Conservation (phyloP, 23 tunicate genomes). For the Styela plicata region DNA sequence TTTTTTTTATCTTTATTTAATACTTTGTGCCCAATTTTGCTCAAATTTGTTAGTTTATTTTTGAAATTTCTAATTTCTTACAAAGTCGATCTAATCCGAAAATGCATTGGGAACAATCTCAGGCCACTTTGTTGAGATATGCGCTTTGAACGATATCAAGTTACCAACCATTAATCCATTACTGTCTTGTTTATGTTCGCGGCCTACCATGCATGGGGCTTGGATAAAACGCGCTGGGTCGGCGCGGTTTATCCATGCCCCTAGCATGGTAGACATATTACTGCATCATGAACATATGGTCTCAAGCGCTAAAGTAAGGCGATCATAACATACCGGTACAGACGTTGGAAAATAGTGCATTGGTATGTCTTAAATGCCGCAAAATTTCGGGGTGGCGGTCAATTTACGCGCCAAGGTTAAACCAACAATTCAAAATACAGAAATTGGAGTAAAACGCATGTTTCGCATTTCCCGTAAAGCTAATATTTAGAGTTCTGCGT, state of each 20-base stretch:
- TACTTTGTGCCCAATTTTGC: too few relatives aligned
- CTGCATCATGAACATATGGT: too few relatives aligned
- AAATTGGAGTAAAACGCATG: background rate
- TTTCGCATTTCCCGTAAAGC: background rate
- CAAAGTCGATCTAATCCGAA: background rate
- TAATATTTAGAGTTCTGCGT: background rate
- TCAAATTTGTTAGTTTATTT: too few relatives aligned
- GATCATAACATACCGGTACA: background rate
- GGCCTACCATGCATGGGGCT: background rate
- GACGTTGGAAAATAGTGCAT: background rate
- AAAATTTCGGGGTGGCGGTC: background rate
- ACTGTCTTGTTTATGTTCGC: background rate
- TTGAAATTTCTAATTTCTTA: too few relatives aligned
- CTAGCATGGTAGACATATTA: too few relatives aligned
- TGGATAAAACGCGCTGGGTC: slow-evolving; percentile 1
- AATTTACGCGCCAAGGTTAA: background rate
- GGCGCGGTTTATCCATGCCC: too few relatives aligned
- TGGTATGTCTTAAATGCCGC: background rate
- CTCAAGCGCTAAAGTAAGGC: background rate
- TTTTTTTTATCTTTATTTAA: too few relatives aligned
- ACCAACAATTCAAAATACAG: background rate
- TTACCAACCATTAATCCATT: slow-evolving; percentile 12
- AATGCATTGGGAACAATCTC: background rate
- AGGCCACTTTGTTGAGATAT: background rate
- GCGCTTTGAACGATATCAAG: background rate